phyloP scores from a whole-genome alignment of 2,888 invertebrate genomes.

The Lepidonotus clava region DNA sequence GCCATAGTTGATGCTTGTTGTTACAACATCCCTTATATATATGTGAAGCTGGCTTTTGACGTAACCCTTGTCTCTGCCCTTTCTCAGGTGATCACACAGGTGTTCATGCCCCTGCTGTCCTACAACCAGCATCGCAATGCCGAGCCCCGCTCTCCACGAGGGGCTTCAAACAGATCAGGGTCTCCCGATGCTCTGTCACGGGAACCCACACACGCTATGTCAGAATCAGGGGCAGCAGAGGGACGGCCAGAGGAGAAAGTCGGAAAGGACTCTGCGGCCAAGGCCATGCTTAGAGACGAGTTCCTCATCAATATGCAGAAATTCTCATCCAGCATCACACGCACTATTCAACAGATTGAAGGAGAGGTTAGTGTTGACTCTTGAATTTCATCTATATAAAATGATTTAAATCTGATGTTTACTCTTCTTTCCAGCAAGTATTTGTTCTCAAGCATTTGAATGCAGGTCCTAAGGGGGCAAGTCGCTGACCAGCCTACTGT shows the following conservation, averaged over 20 bases:
- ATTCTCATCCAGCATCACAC: slow-evolving; percentile 82
- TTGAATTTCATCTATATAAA: neutral
- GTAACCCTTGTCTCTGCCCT: no score
- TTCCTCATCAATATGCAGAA: slow-evolving; percentile 82
- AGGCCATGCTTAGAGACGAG: slow-evolving; percentile 81
- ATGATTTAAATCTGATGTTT: no score
- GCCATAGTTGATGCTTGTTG: no score
- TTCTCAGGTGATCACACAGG: slow-evolving; percentile 68
- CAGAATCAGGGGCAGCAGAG: slow-evolving; percentile 19
- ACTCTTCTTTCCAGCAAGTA: no score
- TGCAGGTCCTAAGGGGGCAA: no score
- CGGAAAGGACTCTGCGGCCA: slow-evolving; percentile 61
- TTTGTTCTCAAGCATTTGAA: no score
- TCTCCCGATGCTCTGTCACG: neutral
- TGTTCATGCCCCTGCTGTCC: slow-evolving; percentile 79
- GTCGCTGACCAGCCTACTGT: no score
- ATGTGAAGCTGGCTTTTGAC: slow-evolving; percentile 54
- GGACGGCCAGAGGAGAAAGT: slow-evolving; percentile 39
- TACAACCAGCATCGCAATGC: slow-evolving; percentile 73
- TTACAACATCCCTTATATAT: no score
- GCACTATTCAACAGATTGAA: slow-evolving; percentile 88
- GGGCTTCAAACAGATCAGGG: no score
- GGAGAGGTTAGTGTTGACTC: slow-evolving; percentile 85
- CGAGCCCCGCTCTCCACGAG: slow-evolving; percentile 4
- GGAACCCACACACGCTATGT: neutral